A percentile compares a stretch with the other conserved stretches of the same genome.
Evolutionary conservation across 2,113 vertebrate species (phyloP).

Genomic region (Toxotes chatareus): DNA sequence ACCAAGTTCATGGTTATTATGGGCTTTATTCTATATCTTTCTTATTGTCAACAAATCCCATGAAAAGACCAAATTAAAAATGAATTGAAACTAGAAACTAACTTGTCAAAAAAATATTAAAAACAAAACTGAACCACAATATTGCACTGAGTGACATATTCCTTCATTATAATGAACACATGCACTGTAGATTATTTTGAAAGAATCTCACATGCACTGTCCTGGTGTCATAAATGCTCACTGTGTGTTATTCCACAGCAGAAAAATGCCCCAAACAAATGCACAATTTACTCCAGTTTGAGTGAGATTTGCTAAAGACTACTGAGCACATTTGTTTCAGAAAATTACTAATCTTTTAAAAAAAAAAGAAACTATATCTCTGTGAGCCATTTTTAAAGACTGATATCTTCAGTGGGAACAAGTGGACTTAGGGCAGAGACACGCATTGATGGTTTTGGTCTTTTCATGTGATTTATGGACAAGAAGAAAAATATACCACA

Average conservation of each 20-base stretch:
- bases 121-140: background rate
- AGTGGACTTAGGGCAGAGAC: background rate
- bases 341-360: background rate
- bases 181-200: background rate
- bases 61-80: background rate
- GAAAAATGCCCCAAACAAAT: background rate
- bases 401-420: background rate
- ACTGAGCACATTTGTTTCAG: background rate
- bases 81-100: background rate
- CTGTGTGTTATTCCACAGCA: background rate
- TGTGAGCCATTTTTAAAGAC: background rate
- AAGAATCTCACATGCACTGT: background rate
- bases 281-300: background rate
- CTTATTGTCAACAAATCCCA: constrained; percentile 1
- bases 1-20: background rate
- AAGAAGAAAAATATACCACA: constrained; percentile 2
- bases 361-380: background rate
- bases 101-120: background rate
- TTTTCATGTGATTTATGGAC: constrained; percentile 34
- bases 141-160: background rate
- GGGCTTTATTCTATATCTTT: background rate
- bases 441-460: background rate
- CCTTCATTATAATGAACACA: background rate
- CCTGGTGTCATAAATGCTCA: background rate
- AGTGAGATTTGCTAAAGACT: background rate